These are phyloP conservation scores for Calvadosia cruxmelitensis DNA, from an alignment of 30 jellyfish, hydroid and myxozoan species.

Conservation along the genomic window DNA sequence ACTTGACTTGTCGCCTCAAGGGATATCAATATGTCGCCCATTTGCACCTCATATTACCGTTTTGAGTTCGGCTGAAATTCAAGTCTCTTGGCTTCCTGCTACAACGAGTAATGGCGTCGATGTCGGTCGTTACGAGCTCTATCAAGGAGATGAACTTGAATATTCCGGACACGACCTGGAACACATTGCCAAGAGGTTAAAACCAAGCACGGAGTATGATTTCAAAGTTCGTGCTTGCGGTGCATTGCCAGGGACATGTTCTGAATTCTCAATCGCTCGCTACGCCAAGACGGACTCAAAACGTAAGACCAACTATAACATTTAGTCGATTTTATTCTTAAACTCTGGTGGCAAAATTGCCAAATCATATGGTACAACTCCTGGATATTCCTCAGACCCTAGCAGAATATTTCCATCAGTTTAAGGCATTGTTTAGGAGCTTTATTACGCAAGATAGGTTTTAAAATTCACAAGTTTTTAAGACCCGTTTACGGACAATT, in stretches of 20 bases:
- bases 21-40: constrained; percentile 21
- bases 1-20: background rate
- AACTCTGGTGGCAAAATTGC: too few relatives aligned
- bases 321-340: too few relatives aligned
- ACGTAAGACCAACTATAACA: too few relatives aligned
- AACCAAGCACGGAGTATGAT: constrained; percentile 45
- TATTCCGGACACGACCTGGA: constrained; percentile 70
- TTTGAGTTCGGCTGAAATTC: constrained; percentile 45
- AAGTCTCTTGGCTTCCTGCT: constrained; percentile 75
- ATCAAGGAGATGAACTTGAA: constrained; percentile 61
- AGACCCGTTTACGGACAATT: too few relatives aligned
- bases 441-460: too few relatives aligned
- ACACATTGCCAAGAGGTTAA: constrained; percentile 62
- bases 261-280: constrained; percentile 63
- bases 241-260: constrained; percentile 24
- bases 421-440: too few relatives aligned
- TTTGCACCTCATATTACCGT: constrained; percentile 69
- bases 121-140: constrained; percentile 46
- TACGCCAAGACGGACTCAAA: constrained; percentile 18
- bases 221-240: constrained; percentile 71
- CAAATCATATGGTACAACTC: too few relatives aligned
- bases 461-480: too few relatives aligned
- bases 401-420: too few relatives aligned
- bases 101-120: constrained; percentile 16
- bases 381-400: too few relatives aligned